Percentiles rank a stretch among this genome's conserved stretches.
phyloP scores from a whole-genome alignment of 2,888 invertebrate genomes.

The Cheilosia grossa region DNA sequence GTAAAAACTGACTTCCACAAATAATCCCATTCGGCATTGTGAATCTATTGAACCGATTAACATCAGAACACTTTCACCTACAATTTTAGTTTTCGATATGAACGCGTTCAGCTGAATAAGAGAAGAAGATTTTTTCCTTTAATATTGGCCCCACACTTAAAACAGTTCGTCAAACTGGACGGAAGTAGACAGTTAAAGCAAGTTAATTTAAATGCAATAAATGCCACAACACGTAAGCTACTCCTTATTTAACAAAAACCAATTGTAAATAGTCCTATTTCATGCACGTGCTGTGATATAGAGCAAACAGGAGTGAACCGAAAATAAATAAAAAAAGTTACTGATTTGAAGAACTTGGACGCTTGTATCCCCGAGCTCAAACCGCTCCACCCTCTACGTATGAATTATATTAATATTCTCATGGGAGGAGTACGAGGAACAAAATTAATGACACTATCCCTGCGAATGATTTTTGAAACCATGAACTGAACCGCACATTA shows the following conservation, averaged over 20 bases:
- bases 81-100: too few species aligned
- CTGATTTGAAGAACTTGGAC: slow-evolving; percentile 5
- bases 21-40: too few species aligned
- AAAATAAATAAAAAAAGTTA: slow-evolving; percentile 14
- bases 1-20: too few species aligned
- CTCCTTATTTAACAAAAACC: slow-evolving; percentile 1
- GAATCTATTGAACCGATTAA: too few species aligned
- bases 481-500: slow-evolving; percentile 39
- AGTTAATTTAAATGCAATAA: not conserved
- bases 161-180: too few species aligned
- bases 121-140: too few species aligned
- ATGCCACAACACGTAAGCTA: not conserved
- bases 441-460: slow-evolving; percentile 45
- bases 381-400: not conserved
- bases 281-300: slow-evolving; percentile 4
- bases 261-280: not conserved
- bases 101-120: too few species aligned
- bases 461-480: slow-evolving; percentile 25
- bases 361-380: slow-evolving; percentile 8
- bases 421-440: slow-evolving; percentile 2
- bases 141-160: too few species aligned
- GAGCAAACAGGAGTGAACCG: not conserved
- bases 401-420: slow-evolving; percentile 16
- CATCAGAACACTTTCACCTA: too few species aligned
- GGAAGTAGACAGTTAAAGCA: too few species aligned